These are phyloP conservation scores for Oscheius sp. DNA, from an alignment of 1,140 invertebrate species.

Conservation along the genomic window DNA sequence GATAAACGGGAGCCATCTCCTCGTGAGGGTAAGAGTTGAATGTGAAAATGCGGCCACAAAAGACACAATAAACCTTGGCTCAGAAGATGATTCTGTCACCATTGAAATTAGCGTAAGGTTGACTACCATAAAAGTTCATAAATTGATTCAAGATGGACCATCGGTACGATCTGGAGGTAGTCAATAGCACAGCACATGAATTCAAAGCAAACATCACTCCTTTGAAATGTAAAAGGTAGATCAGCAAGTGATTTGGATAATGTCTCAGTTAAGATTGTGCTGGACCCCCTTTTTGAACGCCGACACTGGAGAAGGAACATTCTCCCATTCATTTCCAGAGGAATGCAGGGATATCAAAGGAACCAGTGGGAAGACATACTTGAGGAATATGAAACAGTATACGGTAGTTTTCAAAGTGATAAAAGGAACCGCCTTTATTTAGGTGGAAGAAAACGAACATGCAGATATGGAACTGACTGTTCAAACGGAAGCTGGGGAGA, in stretches of 20 bases:
- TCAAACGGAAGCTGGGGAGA: slow-evolving; percentile 4
- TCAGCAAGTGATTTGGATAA: neutral
- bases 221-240: slow-evolving; percentile 29
- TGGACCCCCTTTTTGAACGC: slow-evolving; percentile 11
- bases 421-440: neutral
- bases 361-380: slow-evolving; percentile 10
- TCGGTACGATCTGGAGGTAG: slow-evolving; percentile 32
- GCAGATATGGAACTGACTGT: slow-evolving; percentile 4
- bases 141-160: slow-evolving; percentile 32
- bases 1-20: neutral
- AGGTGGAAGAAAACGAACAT: slow-evolving; percentile 1
- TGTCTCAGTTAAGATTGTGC: slow-evolving; percentile 18
- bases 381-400: slow-evolving; percentile 18
- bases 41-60: slow-evolving; percentile 10
- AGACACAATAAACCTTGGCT: slow-evolving; percentile 5
- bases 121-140: neutral
- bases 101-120: slow-evolving; percentile 21
- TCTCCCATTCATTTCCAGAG: slow-evolving; percentile 1
- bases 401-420: slow-evolving; percentile 2
- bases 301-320: neutral
- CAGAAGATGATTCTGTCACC: slow-evolving; percentile 17
- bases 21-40: slow-evolving; percentile 8
- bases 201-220: slow-evolving; percentile 30
- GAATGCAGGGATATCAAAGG: slow-evolving; percentile 24
- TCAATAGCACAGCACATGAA: slow-evolving; percentile 21